A percentile compares a stretch with the other conserved stretches of the same genome.
phyloP scores from a whole-genome alignment of 2,888 invertebrate genomes.

The Sepiola atlantica region DNA sequence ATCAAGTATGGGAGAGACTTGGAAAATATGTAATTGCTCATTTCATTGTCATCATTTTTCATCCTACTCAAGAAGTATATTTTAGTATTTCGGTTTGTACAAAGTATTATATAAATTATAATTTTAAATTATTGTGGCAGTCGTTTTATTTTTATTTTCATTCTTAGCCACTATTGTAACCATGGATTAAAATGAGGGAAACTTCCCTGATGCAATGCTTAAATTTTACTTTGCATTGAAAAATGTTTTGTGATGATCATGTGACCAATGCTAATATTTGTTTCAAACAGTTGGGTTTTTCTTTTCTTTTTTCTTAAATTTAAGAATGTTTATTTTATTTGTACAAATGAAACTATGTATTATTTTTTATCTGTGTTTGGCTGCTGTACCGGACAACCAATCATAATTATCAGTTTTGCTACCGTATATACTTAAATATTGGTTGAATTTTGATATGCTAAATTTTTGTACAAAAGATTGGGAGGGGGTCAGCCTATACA shows the following conservation, averaged over 20 bases:
- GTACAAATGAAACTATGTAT: neutral
- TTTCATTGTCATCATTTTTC: neutral
- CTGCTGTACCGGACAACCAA: neutral
- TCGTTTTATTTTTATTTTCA: neutral
- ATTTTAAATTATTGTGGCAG: constrained; percentile 32
- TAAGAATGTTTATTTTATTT: constrained; percentile 21
- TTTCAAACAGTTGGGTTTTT: neutral
- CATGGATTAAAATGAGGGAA: neutral
- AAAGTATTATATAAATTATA: constrained; percentile 17
- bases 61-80: constrained; percentile 21
- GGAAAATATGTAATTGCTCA: neutral
- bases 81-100: constrained; percentile 21
- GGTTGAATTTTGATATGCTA: too few relatives aligned
- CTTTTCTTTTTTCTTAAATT: neutral
- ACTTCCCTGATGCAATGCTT: neutral
- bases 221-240: constrained; percentile 12
- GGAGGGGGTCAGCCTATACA: too few relatives aligned
- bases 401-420: neutral
- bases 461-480: too few relatives aligned
- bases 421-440: neutral
- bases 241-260: constrained; percentile 23
- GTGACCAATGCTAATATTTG: constrained; percentile 32
- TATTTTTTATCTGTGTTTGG: neutral
- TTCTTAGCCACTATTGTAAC: neutral
- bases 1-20: neutral